A percentile compares a stretch with the other conserved stretches of the same genome.
Evolutionary conservation across 2,888 invertebrate species (phyloP).

Genomic region (Acanthoscelides obtectus): DNA sequence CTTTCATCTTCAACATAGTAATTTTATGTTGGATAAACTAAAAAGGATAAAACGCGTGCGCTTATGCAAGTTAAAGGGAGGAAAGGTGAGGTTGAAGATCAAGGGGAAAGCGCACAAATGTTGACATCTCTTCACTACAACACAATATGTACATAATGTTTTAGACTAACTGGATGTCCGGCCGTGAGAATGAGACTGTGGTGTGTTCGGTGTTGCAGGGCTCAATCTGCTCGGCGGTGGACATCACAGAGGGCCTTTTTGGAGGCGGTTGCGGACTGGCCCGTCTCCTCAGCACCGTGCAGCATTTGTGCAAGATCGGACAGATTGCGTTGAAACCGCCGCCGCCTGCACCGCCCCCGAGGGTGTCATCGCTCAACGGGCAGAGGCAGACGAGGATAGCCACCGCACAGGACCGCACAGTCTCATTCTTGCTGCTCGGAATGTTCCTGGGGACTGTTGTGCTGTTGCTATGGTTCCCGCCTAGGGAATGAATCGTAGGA

Average conservation of each 20-base stretch:
- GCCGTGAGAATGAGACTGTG: constrained; percentile 45
- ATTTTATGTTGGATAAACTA: too few species aligned
- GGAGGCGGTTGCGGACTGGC: constrained; percentile 45
- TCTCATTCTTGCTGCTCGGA: constrained; percentile 49
- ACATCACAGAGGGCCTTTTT: constrained; percentile 50
- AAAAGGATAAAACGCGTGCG: too few species aligned
- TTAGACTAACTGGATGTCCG: background rate
- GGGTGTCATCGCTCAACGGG: background rate
- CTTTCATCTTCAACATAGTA: too few species aligned
- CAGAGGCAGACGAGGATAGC: background rate
- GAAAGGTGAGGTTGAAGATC: too few species aligned
- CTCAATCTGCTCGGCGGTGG: constrained; percentile 54
- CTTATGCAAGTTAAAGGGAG: too few species aligned
- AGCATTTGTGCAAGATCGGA: constrained; percentile 26
- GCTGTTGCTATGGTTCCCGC: constrained; percentile 49
- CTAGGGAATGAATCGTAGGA: too few species aligned
- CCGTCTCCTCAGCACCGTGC: constrained; percentile 42
- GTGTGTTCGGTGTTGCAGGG: constrained; percentile 48
- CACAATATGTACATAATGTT: constrained; percentile 1
- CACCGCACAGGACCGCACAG: constrained; percentile 46
- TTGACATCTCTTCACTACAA: too few species aligned
- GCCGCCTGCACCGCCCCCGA: constrained; percentile 31
- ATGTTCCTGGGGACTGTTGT: constrained; percentile 48
- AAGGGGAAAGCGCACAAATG: too few species aligned
- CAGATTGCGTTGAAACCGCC: constrained; percentile 27